These are phyloP conservation scores for Pterophyllum scalare DNA, from an alignment of 2,113 vertebrate genomes.

Conservation along the genomic window DNA sequence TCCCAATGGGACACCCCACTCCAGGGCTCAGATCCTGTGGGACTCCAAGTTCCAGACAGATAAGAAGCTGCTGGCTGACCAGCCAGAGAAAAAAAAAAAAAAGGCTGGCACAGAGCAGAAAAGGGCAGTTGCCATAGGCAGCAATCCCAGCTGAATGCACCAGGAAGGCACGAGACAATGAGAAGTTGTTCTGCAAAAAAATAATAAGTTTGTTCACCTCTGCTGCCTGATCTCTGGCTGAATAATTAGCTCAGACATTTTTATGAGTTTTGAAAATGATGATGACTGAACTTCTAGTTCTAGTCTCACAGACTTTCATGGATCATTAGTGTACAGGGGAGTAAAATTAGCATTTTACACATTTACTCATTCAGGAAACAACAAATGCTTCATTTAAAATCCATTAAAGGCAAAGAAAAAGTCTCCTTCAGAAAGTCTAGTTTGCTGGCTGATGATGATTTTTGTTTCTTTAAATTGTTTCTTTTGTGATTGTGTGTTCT, in stretches of 20 bases:
- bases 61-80: neutral
- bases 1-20: neutral
- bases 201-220: neutral
- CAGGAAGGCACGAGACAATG: neutral
- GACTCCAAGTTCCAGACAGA: neutral
- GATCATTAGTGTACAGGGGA: neutral
- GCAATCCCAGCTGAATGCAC: neutral
- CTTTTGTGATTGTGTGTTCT: neutral
- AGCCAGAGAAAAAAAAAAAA: neutral
- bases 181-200: neutral
- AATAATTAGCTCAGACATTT: neutral
- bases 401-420: neutral
- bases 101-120: rapidly evolving
- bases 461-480: neutral
- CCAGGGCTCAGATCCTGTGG: neutral
- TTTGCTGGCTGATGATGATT: neutral
- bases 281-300: neutral
- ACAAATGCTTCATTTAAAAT: neutral
- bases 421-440: neutral
- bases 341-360: neutral
- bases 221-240: neutral
- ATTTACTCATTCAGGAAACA: neutral
- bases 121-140: neutral
- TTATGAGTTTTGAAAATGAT: neutral
- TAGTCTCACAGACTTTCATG: neutral